Conservation (phyloP, 1,140 invertebrate species). For the Asbolus verrucosus region DNA sequence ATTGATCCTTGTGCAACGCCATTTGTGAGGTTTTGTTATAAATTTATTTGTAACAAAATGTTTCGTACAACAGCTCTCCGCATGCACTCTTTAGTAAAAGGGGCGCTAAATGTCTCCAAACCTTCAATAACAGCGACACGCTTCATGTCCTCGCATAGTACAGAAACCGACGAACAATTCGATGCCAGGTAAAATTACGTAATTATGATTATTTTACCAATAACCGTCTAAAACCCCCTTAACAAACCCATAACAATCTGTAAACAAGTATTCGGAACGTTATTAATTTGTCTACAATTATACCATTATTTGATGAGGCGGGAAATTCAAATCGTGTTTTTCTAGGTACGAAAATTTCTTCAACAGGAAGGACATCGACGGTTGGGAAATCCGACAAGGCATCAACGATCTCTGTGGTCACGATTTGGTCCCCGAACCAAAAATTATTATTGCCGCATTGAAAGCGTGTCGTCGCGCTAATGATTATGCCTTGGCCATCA, state of each 20-base stretch:
- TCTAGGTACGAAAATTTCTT: conserved; percentile 86
- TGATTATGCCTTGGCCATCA: conserved; percentile 91
- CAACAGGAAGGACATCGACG: conserved; percentile 91
- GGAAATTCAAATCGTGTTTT: conserved; percentile 17
- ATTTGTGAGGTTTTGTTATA: conserved; percentile 15
- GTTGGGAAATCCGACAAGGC: conserved; percentile 94
- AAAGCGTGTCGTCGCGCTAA: conserved; percentile 93
- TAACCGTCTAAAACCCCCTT: not conserved
- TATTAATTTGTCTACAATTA: no score
- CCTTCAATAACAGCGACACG: conserved; percentile 9
- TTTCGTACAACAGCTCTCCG: conserved; percentile 36
- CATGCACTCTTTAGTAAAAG: conserved; percentile 13
- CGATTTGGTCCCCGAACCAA: conserved; percentile 96
- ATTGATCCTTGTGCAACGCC: not conserved
- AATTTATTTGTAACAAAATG: conserved; percentile 29
- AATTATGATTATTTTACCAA: conserved; percentile 46
- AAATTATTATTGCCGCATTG: conserved; percentile 91
- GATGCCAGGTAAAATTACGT: conserved; percentile 62
- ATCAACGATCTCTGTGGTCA: conserved; percentile 87
- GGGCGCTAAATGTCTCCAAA: conserved; percentile 21
- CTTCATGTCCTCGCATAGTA: conserved; percentile 58
- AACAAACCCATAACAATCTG: not conserved
- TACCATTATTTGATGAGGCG: not conserved
- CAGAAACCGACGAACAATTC: conserved; percentile 64
- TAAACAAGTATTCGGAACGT: not conserved